These are phyloP conservation scores for Microplitis demolitor DNA, from an alignment of 1,140 invertebrate genomes.

Conservation along the genomic window DNA sequence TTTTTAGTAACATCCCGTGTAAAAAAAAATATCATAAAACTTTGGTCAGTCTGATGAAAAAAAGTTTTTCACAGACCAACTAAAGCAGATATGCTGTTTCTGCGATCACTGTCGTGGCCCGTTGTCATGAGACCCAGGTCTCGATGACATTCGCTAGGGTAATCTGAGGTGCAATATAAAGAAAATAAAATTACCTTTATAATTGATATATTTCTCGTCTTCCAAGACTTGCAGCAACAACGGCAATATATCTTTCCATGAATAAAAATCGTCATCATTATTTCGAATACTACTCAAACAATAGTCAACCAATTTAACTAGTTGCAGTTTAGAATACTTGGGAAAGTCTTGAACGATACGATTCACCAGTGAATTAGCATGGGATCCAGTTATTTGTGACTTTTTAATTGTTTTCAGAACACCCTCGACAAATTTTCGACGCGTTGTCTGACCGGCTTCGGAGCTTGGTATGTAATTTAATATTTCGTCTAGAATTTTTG, in stretches of 20 bases:
- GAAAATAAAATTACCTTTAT: constrained; percentile 37
- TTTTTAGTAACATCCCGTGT: too few relatives aligned
- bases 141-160: too few relatives aligned
- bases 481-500: constrained; percentile 39
- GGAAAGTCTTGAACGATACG: constrained; percentile 48
- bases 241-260: constrained; percentile 62
- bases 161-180: too few relatives aligned
- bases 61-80: too few relatives aligned
- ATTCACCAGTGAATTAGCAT: constrained; percentile 42
- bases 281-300: constrained; percentile 46
- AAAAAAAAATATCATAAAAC: too few relatives aligned
- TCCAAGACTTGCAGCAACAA: constrained; percentile 55
- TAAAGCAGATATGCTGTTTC: too few relatives aligned
- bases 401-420: constrained; percentile 36
- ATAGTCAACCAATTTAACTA: constrained; percentile 50
- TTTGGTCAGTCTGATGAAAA: too few relatives aligned
- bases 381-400: constrained; percentile 35
- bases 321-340: constrained; percentile 36
- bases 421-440: constrained; percentile 40
- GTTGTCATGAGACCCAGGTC: too few relatives aligned
- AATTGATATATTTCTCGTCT: constrained; percentile 53
- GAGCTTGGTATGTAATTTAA: constrained; percentile 37
- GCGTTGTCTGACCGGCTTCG: constrained; percentile 40
- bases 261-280: constrained; percentile 47
- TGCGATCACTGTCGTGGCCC: too few relatives aligned